phyloP scores from a whole-genome alignment of 2,888 invertebrate species.

The Leptogaster cylindrica region DNA sequence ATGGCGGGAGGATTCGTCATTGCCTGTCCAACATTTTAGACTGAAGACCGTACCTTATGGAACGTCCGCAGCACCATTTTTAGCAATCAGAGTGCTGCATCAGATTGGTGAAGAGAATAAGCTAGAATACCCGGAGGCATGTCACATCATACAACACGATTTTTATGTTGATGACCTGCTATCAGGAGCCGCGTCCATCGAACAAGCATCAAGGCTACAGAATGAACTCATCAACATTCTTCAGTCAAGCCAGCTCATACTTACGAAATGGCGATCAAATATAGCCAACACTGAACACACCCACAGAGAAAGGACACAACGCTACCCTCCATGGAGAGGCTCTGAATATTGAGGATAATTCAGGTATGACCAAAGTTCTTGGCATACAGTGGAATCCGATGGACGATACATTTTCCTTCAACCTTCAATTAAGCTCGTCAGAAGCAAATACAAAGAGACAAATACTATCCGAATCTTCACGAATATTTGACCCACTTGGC shows the following conservation, averaged over 20 bases:
- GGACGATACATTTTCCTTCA: constrained; percentile 1
- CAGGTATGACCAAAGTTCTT: neutral
- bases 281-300: no score
- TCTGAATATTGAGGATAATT: neutral
- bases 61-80: neutral
- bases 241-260: neutral
- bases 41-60: neutral
- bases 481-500: constrained; percentile 37
- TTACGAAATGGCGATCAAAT: neutral
- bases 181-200: neutral
- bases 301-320: neutral
- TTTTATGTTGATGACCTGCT: no score
- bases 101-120: neutral
- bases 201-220: neutral
- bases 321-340: neutral
- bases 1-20: neutral
- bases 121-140: neutral
- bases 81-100: neutral
- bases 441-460: constrained; percentile 47
- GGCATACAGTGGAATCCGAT: neutral
- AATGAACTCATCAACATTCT: neutral
- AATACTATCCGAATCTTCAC: constrained; percentile 44
- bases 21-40: neutral
- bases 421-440: constrained; percentile 42
- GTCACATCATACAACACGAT: neutral